Evolutionary conservation across 1,140 invertebrate species (phyloP).

Genomic region (Orius insidiosus): DNA sequence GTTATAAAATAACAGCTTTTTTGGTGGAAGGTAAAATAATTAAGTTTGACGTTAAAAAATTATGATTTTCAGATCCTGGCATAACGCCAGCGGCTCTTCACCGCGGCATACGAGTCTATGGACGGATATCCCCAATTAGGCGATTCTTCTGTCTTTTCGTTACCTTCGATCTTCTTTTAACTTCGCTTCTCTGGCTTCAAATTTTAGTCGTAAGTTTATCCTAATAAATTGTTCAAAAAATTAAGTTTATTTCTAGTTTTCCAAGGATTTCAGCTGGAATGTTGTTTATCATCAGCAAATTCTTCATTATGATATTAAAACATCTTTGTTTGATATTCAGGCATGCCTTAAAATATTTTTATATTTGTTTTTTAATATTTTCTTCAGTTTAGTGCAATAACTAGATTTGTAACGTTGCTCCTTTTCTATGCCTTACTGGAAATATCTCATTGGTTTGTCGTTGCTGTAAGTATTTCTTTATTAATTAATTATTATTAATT

Average conservation of each 20-base stretch:
- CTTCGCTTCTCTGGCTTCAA: slow-evolving; percentile 70
- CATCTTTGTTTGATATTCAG: slow-evolving; percentile 62
- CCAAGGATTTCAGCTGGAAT: slow-evolving; percentile 41
- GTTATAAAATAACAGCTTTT: too few relatives aligned
- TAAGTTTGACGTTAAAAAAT: too few relatives aligned
- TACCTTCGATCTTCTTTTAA: slow-evolving; percentile 74
- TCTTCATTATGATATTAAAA: slow-evolving; percentile 51
- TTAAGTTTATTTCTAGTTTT: slow-evolving; percentile 38
- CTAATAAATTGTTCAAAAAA: too few relatives aligned
- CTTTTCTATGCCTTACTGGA: slow-evolving; percentile 61
- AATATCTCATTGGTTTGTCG: slow-evolving; percentile 64
- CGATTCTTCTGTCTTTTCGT: slow-evolving; percentile 78
- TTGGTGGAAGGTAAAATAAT: too few relatives aligned
- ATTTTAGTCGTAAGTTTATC: slow-evolving; percentile 68
- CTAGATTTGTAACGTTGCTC: slow-evolving; percentile 50
- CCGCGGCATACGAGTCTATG: slow-evolving; percentile 18
- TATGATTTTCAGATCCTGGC: too few relatives aligned
- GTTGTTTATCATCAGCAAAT: slow-evolving; percentile 51
- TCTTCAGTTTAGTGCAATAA: slow-evolving; percentile 34
- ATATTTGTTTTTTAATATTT: slow-evolving; percentile 13
- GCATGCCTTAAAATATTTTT: slow-evolving; percentile 25
- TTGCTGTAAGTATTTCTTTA: slow-evolving; percentile 67
- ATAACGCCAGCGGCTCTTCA: too few relatives aligned
- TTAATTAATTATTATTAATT: too few relatives aligned
- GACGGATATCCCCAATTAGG: slow-evolving; percentile 62